Evolutionary conservation across 2,113 vertebrate genomes (phyloP), one percentile per base, ranked within the genome.

Genomic region (Gorsachius goisagi): DNA sequence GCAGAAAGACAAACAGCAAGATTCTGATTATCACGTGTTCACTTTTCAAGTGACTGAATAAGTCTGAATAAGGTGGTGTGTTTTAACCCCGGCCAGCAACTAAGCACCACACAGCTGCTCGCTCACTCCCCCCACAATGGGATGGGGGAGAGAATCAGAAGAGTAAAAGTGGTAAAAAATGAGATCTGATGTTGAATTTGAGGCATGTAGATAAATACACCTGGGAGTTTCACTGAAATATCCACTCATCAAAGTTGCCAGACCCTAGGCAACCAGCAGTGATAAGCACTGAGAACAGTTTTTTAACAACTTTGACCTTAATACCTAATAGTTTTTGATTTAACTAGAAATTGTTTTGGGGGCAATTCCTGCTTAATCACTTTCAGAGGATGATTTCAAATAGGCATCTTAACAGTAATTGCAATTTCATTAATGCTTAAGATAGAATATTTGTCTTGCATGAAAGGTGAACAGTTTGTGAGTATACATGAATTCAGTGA

Each of bases 21-120:
- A 49, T 30, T 13, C 3, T 35, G 7, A 37, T 78, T 58, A 41
- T 58, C 14, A 59, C 0, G 0, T 45, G 20, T 80, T 86, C 45
- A 53, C 3, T 90, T 79, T 49, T 52, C 26, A 21, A 89, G 11
- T 74, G 45, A 49, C 37, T 71, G 32, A 59, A 7, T 63, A 55
- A 55, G 49, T 50, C 7, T 5, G 0, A 9, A 52, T 15, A 44
- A 44, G 41, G 41, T 44, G 15, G 13, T 44, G 41, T 44, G 41
- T 14, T 44, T 44, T 44, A 44, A 44, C 41, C 14, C 41, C 15
- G 41, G 41, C 41, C 41, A 44, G 41, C 41, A 44, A 44, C 41
- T 44, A 44, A 44, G 41, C 41, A 44, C 41, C 41, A 44, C 41
- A 44, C 41, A 44, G 41, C 41, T 15, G 41, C 41, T 44, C 6